Evolutionary conservation across 1,140 invertebrate species (phyloP), one percentile per base, ranked within the genome.

Genomic region (Drosophila bocki): DNA sequence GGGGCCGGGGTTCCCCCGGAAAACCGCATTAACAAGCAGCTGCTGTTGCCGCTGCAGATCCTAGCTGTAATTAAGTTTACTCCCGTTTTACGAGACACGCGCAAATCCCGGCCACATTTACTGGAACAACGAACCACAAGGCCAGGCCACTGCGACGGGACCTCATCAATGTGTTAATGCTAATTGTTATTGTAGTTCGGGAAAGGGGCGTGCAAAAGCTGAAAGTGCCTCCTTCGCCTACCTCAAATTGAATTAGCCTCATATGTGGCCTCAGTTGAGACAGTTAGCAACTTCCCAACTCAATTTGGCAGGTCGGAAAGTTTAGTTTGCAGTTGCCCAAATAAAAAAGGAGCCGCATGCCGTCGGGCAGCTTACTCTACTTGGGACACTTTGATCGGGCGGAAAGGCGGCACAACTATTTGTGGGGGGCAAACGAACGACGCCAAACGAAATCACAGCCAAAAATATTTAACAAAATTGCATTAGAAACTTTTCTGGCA

Each of bases 171-270:
- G 71, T 79, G 64, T 68, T 88, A 83, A 88, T 88, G 77, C 61
- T 84, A 88, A 88, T 87, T 87, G 80, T 88, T 88, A 87, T 84
- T 78, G 84, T 80, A 70, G 61, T 88, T 83, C 70, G 39, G 44
- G 19, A 47, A 47, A 29, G 61, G 42, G 29, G 35, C 9, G 35
- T 26, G 51, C 37, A 12, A 57, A 41, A 41, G 70, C 63, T 51
- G 19, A 65, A 87, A 77, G 76, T 83, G 84, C 61, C 77, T 32
- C 62, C 67, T 12, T n/a, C 58, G 47, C 78, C 84, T 88, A 86
- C 70, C 80, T 77, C 71, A 77, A 86, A 86, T 86, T 80, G 63
- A 86, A 86, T 86, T 80, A 77, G 71, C 67, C 60, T 69, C 65
- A 63, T 85, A 67, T 87, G 65, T 84, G 81, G 62, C 59, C 62